Evolutionary conservation across 1,140 invertebrate genomes (phyloP), one percentile per base, ranked within the genome.

Genomic region (Drosophila willistoni): DNA sequence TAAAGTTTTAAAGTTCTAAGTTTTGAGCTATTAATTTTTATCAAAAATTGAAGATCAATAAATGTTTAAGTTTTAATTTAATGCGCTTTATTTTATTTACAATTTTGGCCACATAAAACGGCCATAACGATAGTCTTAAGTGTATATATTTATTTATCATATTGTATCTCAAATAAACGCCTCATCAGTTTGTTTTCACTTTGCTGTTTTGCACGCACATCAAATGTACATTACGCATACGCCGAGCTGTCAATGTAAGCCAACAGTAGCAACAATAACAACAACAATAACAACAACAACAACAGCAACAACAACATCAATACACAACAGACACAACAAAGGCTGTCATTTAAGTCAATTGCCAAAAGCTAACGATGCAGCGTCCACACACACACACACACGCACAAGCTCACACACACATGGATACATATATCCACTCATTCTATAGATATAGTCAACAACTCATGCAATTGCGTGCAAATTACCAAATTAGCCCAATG

Each of bases 401-500:
- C 19, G 1, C 19, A 19, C 19, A 10, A 25, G 1, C 9, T 60
- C 14, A 66, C 22, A 66, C 33, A 60, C 13, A 22, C 12, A 39
- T 2, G 22, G 17, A 51, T 64, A 19, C 39, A 36, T 62, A 62
- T 51, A 64, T 47, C 71, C 81, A 81, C 79, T 79, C 79, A 70
- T 67, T 73, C 83, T 73, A 85, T 85, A 82, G 82, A 87, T 87
- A 87, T 76, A 86, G 79, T 83, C 83, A 86, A 86, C 83, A 86
- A 87, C 83, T 87, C 83, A 87, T 86, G 84, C 83, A 87, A 86
- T 86, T 86, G 83, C 83, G 83, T 86, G 83, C 83, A 86, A 86
- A 86, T 86, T 86, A 87, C 83, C 83, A 80, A 86, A 86, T 86
- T 86, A 87, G 83, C 83, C 44, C 76, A 70, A 65, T 79, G 68